phyloP scores from a whole-genome alignment of 2,888 invertebrate species.

The Sphaerophoria rueppellii region DNA sequence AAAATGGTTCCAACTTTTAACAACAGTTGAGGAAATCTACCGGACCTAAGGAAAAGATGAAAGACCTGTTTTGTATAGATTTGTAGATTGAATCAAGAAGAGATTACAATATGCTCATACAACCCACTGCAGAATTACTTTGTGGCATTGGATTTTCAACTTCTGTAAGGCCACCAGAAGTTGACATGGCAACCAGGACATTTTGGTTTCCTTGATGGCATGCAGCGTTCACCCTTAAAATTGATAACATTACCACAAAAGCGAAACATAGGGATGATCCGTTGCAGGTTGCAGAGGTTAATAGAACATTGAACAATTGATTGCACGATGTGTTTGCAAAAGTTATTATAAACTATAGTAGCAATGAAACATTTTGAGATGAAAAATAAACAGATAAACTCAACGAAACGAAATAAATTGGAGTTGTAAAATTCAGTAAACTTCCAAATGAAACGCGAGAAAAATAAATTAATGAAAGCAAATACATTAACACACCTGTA shows the following conservation, averaged over 20 bases:
- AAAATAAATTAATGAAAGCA: background rate
- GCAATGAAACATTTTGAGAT: slow-evolving; percentile 4
- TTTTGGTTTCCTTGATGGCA: slow-evolving; percentile 30
- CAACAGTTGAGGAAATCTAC: slow-evolving; percentile 17
- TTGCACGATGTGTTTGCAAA: slow-evolving; percentile 39
- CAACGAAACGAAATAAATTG: background rate
- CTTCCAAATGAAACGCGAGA: background rate
- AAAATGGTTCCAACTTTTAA: slow-evolving; percentile 29
- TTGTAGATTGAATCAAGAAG: slow-evolving; percentile 37
- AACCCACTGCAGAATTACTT: background rate
- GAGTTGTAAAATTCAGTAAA: slow-evolving; percentile 37
- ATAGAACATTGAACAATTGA: background rate
- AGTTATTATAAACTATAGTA: slow-evolving; percentile 21
- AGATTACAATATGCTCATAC: slow-evolving; percentile 59
- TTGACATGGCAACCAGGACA: slow-evolving; percentile 46
- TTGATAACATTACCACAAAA: slow-evolving; percentile 42
- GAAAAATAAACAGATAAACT: background rate
- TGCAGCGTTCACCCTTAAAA: slow-evolving; percentile 33
- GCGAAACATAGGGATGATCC: slow-evolving; percentile 29
- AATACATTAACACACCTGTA: slow-evolving; percentile 18
- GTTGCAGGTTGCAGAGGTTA: background rate
- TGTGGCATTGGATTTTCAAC: background rate
- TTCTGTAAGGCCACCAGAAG: slow-evolving; percentile 32
- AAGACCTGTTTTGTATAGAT: slow-evolving; percentile 46
- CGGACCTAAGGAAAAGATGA: slow-evolving; percentile 37